Percentiles rank a stretch among this genome's conserved stretches.
These are phyloP conservation scores for Octodon degus DNA, from an alignment of 2,113 vertebrate species.

Conservation along the genomic window DNA sequence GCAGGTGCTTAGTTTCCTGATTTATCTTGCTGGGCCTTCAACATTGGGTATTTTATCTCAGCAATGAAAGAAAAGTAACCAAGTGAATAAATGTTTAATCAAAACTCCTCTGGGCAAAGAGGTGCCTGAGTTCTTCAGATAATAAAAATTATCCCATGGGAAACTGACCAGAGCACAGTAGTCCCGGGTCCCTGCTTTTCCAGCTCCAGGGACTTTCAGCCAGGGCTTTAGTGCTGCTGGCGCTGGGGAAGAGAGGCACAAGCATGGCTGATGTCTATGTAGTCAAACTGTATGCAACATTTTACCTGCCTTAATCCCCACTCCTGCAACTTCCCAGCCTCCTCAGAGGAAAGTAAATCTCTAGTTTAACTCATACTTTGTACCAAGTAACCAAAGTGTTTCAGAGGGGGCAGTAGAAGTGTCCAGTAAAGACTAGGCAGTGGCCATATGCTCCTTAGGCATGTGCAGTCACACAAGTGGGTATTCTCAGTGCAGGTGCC, in stretches of 20 bases:
- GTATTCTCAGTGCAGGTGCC: too few species aligned
- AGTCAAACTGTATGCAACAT: background rate
- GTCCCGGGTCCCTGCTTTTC: background rate
- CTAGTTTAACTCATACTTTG: background rate
- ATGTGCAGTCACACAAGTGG: accelerated
- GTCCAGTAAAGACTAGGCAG: background rate
- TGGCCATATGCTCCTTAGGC: background rate
- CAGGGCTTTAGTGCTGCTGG: too few species aligned
- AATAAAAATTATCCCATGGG: background rate
- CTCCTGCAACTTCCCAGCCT: background rate
- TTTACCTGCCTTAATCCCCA: background rate
- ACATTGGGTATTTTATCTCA: too few species aligned
- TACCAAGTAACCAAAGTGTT: background rate
- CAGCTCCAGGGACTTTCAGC: background rate
- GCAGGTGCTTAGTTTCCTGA: too few species aligned
- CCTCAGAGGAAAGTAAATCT: background rate
- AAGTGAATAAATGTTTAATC: background rate
- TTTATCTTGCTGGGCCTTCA: too few species aligned
- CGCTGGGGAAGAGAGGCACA: background rate
- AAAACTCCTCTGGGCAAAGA: background rate
- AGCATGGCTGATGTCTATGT: background rate
- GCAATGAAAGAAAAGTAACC: too few species aligned
- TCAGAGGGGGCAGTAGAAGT: background rate
- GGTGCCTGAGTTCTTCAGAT: background rate
- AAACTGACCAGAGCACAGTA: background rate